Evolutionary conservation across 2,113 vertebrate species (phyloP), one percentile per base, ranked within the genome.

Genomic region (Colossoma macropomum): DNA sequence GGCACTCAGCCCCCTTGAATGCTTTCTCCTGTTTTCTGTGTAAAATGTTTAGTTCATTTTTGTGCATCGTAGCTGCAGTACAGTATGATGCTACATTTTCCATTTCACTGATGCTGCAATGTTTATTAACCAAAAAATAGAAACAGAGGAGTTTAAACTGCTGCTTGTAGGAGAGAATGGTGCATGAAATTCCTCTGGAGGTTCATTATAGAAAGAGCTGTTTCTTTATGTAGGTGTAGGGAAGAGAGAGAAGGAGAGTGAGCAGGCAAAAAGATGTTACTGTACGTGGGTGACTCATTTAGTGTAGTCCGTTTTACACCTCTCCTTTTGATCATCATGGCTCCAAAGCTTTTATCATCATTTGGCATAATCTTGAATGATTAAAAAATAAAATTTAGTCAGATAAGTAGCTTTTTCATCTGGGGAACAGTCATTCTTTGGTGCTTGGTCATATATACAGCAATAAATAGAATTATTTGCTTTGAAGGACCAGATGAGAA

Each of bases 141-240:
- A 65, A 76, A 48, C 30, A n/a, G 66, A 72, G 32, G 27, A 38
- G 19, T 80, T 68, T 80, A 70, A 80, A 84, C 27, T 66, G 77
- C 52, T 62, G 54, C 81, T 86, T 84, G 50, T 77, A 70, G 68
- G 65, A 54, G 68, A 72, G 84, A 84, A 81, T 76, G 66, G 68
- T 81, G 73, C 85, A 84, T 84, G 52, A 48, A 77, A 86, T 86
- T 82, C 59, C 81, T 83, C 77, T 54, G 52, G 66, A 86, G 81
- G 41, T 86, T 86, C 63, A 80, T 86, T 83, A 72, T 65, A 73
- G 45, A 38, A 75, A 72, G 34, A 71, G 78, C 27, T 70, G 62
- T 76, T 70, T 52, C 32, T 65, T 69, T 75, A 50, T 79, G 54
- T 80, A 72, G 65, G 63, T 86, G 62, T 76, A 62, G 68, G 34